These are phyloP conservation scores for Papilio demoleus DNA, from an alignment of 2,888 invertebrate species.

Conservation along the genomic window DNA sequence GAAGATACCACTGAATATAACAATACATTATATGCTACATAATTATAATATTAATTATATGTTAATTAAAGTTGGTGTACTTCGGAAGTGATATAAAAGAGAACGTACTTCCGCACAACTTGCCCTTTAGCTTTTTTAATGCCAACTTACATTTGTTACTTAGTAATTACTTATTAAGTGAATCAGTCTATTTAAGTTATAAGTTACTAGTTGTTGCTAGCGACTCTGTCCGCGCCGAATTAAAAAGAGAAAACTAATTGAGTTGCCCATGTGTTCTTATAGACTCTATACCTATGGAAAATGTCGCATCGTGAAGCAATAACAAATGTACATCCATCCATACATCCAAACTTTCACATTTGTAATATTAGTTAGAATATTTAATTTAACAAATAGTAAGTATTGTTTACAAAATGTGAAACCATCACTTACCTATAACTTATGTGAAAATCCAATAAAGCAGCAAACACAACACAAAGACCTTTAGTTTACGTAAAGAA, in stretches of 20 bases:
- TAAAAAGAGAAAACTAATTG: too few species aligned
- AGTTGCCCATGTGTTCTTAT: too few species aligned
- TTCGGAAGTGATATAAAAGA: slow-evolving; percentile 36
- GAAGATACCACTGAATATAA: background rate
- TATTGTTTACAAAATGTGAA: slow-evolving; percentile 32
- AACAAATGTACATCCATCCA: too few species aligned
- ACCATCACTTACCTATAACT: slow-evolving; percentile 54
- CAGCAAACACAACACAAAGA: slow-evolving; percentile 74
- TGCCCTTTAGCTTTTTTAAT: slow-evolving; percentile 38
- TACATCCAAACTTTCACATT: too few species aligned
- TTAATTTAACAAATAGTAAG: slow-evolving; percentile 27
- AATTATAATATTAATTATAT: slow-evolving; percentile 1
- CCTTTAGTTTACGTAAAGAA: slow-evolving; percentile 58
- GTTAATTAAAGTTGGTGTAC: slow-evolving; percentile 30
- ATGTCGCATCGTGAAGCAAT: too few species aligned
- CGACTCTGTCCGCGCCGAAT: too few species aligned
- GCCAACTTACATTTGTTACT: slow-evolving; percentile 25
- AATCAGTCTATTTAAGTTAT: background rate
- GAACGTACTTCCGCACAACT: slow-evolving; percentile 35
- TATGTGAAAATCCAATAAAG: slow-evolving; percentile 76
- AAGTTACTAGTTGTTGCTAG: too few species aligned
- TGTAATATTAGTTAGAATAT: background rate
- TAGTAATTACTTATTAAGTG: background rate
- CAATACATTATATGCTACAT: background rate
- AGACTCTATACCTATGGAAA: too few species aligned